phyloP scores from a whole-genome alignment of 2,797 vertebrate species.

The Hozukius guyotensis region DNA sequence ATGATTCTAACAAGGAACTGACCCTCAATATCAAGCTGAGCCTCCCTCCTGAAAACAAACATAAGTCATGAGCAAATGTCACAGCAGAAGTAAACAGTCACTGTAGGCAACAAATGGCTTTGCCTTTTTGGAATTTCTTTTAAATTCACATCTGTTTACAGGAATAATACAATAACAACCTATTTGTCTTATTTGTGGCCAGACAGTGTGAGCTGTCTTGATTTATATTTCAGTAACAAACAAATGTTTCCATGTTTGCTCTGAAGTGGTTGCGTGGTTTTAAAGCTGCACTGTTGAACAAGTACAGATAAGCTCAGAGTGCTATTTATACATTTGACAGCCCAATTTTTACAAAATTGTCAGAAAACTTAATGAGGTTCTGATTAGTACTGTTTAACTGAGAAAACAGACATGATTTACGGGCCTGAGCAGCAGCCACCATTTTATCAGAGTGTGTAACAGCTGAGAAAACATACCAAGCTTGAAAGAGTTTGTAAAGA shows the following conservation, averaged over 20 bases:
- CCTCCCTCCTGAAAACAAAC: constrained; percentile 89
- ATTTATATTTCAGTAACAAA: not conserved
- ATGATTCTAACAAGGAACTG: constrained; percentile 99
- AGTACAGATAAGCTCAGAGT: not conserved
- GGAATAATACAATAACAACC: not conserved
- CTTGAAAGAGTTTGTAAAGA: constrained; percentile 43
- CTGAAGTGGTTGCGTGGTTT: constrained; percentile 5
- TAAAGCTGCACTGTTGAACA: not conserved
- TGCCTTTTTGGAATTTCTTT: constrained; percentile 2
- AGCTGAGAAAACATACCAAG: constrained; percentile 70
- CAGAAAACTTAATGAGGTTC: constrained; percentile 47
- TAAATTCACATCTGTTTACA: constrained; percentile 1
- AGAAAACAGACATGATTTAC: constrained; percentile 72
- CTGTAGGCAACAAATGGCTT: not conserved
- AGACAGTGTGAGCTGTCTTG: not conserved
- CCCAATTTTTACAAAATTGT: constrained; percentile 23
- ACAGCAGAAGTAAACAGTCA: constrained; percentile 15
- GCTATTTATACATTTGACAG: constrained; percentile 44
- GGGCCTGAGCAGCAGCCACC: constrained; percentile 35
- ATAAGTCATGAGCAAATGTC: constrained; percentile 36
- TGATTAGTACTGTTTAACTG: constrained; percentile 57
- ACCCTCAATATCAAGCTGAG: constrained; percentile 97
- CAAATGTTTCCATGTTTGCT: constrained; percentile 4
- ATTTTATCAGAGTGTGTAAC: constrained; percentile 44
- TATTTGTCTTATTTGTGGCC: not conserved